Percentiles rank a stretch among this genome's conserved stretches.
Evolutionary conservation across 2,113 vertebrate species (phyloP).

Genomic region (Ovis canadensis): DNA sequence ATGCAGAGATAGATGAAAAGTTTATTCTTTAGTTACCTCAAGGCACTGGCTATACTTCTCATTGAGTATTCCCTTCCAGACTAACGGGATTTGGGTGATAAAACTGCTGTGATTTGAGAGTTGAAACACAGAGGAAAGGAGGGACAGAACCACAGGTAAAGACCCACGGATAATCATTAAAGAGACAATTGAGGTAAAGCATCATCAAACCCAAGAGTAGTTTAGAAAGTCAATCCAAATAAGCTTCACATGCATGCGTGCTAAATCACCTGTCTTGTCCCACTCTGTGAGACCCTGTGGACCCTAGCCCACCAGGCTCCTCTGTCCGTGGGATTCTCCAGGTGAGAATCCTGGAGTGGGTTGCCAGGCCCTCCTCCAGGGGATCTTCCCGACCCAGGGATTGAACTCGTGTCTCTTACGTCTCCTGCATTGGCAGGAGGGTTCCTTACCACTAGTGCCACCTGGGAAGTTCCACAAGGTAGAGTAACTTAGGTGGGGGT

Average conservation of each 20-base stretch:
- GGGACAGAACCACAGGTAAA: background rate
- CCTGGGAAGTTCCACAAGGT: background rate
- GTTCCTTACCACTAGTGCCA: rapidly evolving
- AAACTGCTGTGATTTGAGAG: background rate
- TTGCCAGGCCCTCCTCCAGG: background rate
- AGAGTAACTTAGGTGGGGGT: background rate
- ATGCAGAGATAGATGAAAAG: background rate
- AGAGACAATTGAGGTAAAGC: background rate
- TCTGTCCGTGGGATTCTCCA: background rate
- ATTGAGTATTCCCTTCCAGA: background rate
- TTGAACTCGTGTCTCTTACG: background rate
- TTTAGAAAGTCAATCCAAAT: background rate
- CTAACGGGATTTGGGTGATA: background rate
- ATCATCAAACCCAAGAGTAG: background rate
- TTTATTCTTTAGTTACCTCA: background rate
- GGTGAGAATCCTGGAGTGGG: background rate
- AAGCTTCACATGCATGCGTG: rapidly evolving
- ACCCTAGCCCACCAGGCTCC: background rate
- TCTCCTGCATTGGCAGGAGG: background rate
- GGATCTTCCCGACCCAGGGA: background rate
- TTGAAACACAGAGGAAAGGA: background rate
- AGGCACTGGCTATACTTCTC: background rate
- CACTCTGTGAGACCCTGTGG: background rate
- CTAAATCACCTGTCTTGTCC: background rate
- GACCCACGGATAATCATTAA: background rate